phyloP scores from a whole-genome alignment of 2,888 invertebrate species.

The Branchipolynoe longqiensis region DNA sequence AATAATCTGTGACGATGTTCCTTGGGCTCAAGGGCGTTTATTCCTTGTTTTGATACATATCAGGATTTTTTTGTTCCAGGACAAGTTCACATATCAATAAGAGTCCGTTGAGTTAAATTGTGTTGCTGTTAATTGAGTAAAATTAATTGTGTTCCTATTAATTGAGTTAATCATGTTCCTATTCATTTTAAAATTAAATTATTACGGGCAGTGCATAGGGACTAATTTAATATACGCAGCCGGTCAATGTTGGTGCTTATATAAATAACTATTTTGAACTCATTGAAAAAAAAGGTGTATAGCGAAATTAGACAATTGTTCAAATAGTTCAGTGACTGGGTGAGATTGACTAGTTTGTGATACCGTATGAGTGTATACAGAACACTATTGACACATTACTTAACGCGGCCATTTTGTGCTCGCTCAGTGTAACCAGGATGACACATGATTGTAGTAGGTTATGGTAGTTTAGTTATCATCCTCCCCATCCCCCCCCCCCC shows the following conservation, averaged over 20 bases:
- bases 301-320: not conserved
- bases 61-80: not conserved
- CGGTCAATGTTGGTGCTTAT: constrained; percentile 19
- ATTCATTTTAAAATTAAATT: too few species aligned
- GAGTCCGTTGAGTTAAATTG: not conserved
- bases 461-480: constrained; percentile 11
- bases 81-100: constrained; percentile 6
- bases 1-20: too few species aligned
- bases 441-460: not conserved
- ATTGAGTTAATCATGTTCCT: too few species aligned
- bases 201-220: not conserved
- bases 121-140: constrained; percentile 2
- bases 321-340: not conserved
- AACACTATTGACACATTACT: not conserved
- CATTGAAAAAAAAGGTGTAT: too few species aligned
- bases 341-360: constrained; percentile 15
- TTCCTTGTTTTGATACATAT: constrained; percentile 15
- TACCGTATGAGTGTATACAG: not conserved
- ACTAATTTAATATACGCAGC: not conserved
- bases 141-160: not conserved
- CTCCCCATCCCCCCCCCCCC: not conserved
- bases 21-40: not conserved
- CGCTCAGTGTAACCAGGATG: not conserved
- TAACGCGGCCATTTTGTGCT: not conserved
- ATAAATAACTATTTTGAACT: not conserved